Conservation (phyloP, 1,140 invertebrate genomes). For the Drosophila aff. region DNA sequence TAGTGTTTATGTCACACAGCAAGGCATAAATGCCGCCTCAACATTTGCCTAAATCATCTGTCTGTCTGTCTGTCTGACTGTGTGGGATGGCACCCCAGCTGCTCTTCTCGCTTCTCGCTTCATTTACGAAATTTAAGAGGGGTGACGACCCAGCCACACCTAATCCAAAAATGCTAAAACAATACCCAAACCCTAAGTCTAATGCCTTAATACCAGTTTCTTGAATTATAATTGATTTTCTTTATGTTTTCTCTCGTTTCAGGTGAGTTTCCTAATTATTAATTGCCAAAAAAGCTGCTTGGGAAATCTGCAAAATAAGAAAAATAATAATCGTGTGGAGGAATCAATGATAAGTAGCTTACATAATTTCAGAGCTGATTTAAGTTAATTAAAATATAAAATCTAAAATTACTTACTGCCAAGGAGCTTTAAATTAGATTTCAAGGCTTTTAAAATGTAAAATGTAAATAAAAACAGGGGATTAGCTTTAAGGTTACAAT, state of each 20-base stretch:
- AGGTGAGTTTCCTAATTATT: constrained; percentile 21
- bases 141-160: neutral
- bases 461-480: too few relatives aligned
- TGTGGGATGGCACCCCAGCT: constrained; percentile 9
- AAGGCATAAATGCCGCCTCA: constrained; percentile 6
- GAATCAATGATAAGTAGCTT: constrained; percentile 9
- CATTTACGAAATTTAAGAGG: constrained; percentile 1
- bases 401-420: neutral
- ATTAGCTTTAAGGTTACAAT: too few relatives aligned
- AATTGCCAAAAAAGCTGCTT: neutral
- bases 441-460: too few relatives aligned
- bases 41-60: constrained; percentile 32
- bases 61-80: constrained; percentile 2
- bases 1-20: constrained; percentile 43
- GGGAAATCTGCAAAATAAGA: neutral
- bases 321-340: neutral
- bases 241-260: constrained; percentile 16
- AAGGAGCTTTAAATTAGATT: neutral
- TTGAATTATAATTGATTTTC: constrained; percentile 19
- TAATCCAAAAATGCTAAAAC: constrained; percentile 5
- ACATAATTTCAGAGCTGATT: neutral
- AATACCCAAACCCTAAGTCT: neutral
- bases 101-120: neutral
- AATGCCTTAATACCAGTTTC: neutral
- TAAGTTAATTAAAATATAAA: neutral